phyloP scores from a whole-genome alignment of 2,797 vertebrate genomes.

The Rhinichthys osculus region DNA sequence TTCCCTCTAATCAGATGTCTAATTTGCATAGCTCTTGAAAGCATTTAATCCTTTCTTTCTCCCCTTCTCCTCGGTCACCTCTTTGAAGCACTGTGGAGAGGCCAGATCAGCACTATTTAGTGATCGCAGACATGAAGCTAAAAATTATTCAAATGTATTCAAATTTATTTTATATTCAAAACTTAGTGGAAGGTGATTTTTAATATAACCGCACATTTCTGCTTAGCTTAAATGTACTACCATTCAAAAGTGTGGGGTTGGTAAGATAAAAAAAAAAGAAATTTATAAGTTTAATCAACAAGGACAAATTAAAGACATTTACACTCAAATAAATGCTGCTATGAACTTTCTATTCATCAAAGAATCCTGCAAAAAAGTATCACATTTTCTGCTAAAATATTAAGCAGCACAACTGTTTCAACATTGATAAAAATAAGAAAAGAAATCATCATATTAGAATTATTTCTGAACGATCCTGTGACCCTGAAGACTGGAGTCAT shows the following conservation, averaged over 20 bases:
- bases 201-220: neutral
- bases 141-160: constrained; percentile 26
- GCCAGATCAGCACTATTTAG: constrained; percentile 27
- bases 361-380: too few species aligned
- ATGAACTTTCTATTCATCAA: neutral
- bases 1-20: constrained; percentile 12
- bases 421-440: neutral
- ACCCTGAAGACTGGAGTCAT: neutral
- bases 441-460: neutral
- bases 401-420: neutral
- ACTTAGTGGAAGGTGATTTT: constrained; percentile 1
- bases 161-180: constrained; percentile 7
- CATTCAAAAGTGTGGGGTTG: neutral
- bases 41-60: constrained; percentile 9
- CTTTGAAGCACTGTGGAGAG: constrained; percentile 4
- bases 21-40: constrained; percentile 45
- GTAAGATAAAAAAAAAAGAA: neutral
- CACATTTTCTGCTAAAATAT: neutral
- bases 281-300: neutral
- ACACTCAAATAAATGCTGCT: neutral
- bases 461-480: neutral
- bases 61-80: constrained; percentile 11
- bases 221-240: neutral
- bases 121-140: neutral
- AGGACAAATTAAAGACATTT: neutral